phyloP scores from a whole-genome alignment of 1,140 invertebrate genomes.

The Macrosteles quadrilineatus region DNA sequence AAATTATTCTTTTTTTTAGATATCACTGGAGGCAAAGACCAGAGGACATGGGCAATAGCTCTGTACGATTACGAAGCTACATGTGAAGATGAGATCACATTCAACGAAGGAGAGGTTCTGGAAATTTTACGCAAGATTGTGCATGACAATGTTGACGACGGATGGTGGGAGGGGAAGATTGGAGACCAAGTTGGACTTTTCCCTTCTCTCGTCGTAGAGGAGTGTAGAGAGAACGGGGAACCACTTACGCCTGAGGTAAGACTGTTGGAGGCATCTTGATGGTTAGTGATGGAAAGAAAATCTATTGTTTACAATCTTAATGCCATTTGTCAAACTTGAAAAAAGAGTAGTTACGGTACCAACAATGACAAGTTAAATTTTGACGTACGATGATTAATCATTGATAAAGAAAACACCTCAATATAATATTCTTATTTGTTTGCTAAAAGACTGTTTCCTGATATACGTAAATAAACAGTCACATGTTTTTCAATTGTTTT shows the following conservation, averaged over 20 bases:
- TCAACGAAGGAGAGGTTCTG: conserved; percentile 85
- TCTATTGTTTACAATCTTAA: no score
- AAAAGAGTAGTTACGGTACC: no score
- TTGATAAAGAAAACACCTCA: no score
- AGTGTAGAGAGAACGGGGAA: conserved; percentile 75
- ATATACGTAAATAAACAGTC: no score
- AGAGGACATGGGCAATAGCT: conserved; percentile 71
- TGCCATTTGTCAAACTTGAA: background rate
- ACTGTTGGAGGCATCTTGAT: no score
- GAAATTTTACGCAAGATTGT: conserved; percentile 73
- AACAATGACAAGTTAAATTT: no score
- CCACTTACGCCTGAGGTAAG: conserved; percentile 64
- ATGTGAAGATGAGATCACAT: conserved; percentile 82
- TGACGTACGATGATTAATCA: no score
- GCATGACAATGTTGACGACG: conserved; percentile 88
- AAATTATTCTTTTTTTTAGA: no score
- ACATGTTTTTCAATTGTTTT: no score
- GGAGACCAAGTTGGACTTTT: conserved; percentile 83
- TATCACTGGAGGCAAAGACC: background rate
- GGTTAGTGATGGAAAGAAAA: no score
- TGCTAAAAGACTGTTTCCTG: no score
- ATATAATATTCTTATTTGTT: no score
- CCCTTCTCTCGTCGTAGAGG: conserved; percentile 92
- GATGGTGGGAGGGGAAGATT: conserved; percentile 95
- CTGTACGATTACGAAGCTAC: conserved; percentile 91